Conservation (phyloP, 2,797 vertebrate genomes). For the Schizopygopsis malacanthus region DNA sequence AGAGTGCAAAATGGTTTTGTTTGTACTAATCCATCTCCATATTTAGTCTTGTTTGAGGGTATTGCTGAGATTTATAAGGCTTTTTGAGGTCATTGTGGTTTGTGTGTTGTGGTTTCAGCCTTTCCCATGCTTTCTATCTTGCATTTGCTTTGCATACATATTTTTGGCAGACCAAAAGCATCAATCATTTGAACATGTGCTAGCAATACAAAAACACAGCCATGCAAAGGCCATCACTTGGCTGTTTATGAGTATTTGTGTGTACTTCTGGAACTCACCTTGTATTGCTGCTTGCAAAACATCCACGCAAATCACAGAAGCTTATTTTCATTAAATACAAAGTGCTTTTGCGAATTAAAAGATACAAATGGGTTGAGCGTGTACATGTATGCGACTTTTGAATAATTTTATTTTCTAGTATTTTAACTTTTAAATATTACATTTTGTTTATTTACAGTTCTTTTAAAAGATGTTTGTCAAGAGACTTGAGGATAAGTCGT, state of each 20-base stretch:
- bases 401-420: background rate
- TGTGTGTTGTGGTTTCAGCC: constrained; percentile 1
- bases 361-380: background rate
- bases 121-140: background rate
- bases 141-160: constrained; percentile 68
- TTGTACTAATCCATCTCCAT: background rate
- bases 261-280: background rate
- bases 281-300: constrained; percentile 6
- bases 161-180: constrained; percentile 23
- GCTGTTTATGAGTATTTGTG: constrained; percentile 57
- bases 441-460: background rate
- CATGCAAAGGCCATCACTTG: constrained; percentile 73
- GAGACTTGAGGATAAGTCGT: constrained; percentile 13
- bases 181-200: constrained; percentile 21
- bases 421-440: background rate
- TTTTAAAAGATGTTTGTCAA: background rate
- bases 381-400: background rate
- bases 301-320: constrained; percentile 12
- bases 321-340: constrained; percentile 27
- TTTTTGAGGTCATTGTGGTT: constrained; percentile 15
- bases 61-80: constrained; percentile 8
- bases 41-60: constrained; percentile 3
- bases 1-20: background rate
- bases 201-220: constrained; percentile 60
- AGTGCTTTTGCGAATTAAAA: background rate